Evolutionary conservation across 2,113 vertebrate species (phyloP), one percentile per base, ranked within the genome.

Genomic region (Oxygymnocypris stewartii): DNA sequence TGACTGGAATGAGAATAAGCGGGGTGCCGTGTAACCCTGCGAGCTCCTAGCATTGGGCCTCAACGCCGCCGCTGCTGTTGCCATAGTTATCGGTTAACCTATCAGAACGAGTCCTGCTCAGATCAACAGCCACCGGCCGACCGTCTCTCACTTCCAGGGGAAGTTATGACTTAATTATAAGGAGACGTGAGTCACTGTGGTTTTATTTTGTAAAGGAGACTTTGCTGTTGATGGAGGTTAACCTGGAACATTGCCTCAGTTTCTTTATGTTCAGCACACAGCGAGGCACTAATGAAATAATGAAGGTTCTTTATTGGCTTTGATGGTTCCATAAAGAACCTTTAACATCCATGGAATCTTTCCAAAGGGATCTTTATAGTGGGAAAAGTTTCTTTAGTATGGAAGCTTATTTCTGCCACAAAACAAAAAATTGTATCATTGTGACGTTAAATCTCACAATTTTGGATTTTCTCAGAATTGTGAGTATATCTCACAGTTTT

Each of bases 1-100:
- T 94, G 94, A 95, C 94, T 93, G 89, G 94, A 94, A 94, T 94
- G 91, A 93, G 90, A 94, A 94, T 90, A 16, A 78, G 76, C 35
- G 84, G 77, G 86, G 79, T 75, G 85, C 63, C 8, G 90, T 88
- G 91, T 92, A 93, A 92, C 93, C 86, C 88, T 84, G 44, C 87
- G 85, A 78, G 90, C 90, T 91, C 90, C 87, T 90, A 51, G 59
- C 81, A 35, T 90, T 86, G 80, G 91, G 93, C 91, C 91, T 93
- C 92, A 88, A 90, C 54, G 84, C 82, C 54, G 84, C 82, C 79
- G 88, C 91, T 89, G 81, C 77, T 89, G 94, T 95, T 95, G 93
- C 94, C 93, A 95, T 95, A 94, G 95, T 89, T 92, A 88, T 92
- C 89, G 80, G 59, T 91, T 89, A 88, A 89, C 89, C 86, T 69